phyloP scores from a whole-genome alignment of 23 tunicate genomes.

The Trididemnum miniatum region DNA sequence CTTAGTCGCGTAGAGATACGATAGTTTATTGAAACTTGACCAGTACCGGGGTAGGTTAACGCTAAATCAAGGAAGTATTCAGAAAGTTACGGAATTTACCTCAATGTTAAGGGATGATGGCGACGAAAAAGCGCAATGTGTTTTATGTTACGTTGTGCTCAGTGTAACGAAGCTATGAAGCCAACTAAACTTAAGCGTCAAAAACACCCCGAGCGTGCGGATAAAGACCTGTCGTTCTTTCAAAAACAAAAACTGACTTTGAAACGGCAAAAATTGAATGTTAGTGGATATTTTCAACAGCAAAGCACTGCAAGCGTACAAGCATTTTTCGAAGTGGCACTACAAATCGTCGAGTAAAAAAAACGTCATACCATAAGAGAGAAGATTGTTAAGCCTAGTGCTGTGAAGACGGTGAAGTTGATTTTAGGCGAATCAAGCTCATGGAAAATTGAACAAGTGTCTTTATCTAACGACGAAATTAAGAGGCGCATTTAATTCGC shows the following conservation, averaged over 20 bases:
- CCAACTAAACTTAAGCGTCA: too few relatives aligned
- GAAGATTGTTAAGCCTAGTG: conserved; percentile 21
- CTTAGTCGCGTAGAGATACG: too few relatives aligned
- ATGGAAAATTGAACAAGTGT: conserved; percentile 27
- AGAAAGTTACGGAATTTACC: too few relatives aligned
- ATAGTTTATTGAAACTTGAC: too few relatives aligned
- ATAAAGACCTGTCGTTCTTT: too few relatives aligned
- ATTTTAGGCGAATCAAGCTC: conserved; percentile 32
- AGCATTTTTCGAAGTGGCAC: conserved; percentile 34
- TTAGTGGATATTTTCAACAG: conserved; percentile 30
- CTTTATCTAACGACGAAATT: conserved; percentile 20
- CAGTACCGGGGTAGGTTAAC: too few relatives aligned
- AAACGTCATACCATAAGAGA: conserved; percentile 24
- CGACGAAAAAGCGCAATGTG: too few relatives aligned
- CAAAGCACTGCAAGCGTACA: conserved; percentile 25
- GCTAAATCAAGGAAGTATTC: too few relatives aligned
- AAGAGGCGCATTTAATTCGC: conserved; percentile 24
- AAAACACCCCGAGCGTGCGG: too few relatives aligned
- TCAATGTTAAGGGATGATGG: too few relatives aligned
- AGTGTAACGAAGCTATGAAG: too few relatives aligned
- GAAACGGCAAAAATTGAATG: conserved; percentile 28
- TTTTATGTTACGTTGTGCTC: too few relatives aligned
- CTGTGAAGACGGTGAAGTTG: conserved; percentile 27
- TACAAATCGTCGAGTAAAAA: conserved; percentile 37
- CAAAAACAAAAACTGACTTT: conserved; percentile 19